phyloP scores from a whole-genome alignment of 2,888 invertebrate genomes.

The Bembecia ichneumoniformis region DNA sequence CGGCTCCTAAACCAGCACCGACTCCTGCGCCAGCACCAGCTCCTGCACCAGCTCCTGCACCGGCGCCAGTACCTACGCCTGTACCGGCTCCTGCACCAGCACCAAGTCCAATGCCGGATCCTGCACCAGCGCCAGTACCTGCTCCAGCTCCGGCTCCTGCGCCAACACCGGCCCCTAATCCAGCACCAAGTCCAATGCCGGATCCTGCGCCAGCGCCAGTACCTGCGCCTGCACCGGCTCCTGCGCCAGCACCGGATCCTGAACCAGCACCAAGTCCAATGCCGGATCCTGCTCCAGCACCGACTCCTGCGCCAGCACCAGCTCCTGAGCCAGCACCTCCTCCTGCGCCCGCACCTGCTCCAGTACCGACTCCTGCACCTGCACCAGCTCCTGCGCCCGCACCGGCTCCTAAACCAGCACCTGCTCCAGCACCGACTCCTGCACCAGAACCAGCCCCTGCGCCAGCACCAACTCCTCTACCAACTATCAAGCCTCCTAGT shows the following conservation, averaged over 20 bases:
- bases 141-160: conserved; percentile 1
- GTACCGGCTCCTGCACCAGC: conserved; percentile 5
- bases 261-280: conserved; percentile 1
- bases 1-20: too few relatives aligned
- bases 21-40: too few relatives aligned
- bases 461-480: neutral
- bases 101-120: neutral
- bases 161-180: conserved; percentile 1
- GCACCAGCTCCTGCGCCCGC: conserved; percentile 1
- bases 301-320: conserved; percentile 4
- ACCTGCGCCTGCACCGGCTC: conserved; percentile 3
- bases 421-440: conserved; percentile 3
- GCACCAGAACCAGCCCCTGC: too few relatives aligned
- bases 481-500: too few relatives aligned
- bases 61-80: conserved; percentile 1
- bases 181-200: neutral
- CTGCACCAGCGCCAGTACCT: conserved; percentile 1
- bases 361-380: neutral
- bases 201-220: conserved; percentile 2
- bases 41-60: too few relatives aligned
- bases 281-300: conserved; percentile 1
- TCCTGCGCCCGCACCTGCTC: neutral
- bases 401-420: neutral
- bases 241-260: conserved; percentile 1
- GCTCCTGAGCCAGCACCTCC: neutral